phyloP scores from a whole-genome alignment of 1,140 invertebrate species.

The Lysiphlebus fabarum region DNA sequence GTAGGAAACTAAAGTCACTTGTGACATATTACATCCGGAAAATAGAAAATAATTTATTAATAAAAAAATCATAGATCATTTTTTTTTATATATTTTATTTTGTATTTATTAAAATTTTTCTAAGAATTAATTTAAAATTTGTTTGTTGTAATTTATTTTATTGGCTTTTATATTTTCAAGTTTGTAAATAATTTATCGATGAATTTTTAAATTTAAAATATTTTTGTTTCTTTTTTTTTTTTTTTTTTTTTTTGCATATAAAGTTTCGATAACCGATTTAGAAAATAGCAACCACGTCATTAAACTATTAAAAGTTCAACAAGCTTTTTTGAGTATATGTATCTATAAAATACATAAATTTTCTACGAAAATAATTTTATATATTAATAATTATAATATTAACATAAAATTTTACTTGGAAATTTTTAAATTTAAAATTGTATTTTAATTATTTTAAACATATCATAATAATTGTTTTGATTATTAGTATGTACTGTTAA shows the following conservation, averaged over 20 bases:
- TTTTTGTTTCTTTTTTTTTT: background rate
- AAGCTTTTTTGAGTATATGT: conserved; percentile 27
- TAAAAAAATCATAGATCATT: no score
- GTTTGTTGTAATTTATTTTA: background rate
- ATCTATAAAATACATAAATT: conserved; percentile 7
- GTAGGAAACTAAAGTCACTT: conserved; percentile 17
- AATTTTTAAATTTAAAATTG: background rate
- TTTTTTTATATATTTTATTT: no score
- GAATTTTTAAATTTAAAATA: background rate
- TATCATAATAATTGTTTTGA: background rate
- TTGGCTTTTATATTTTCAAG: background rate
- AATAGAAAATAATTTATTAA: background rate
- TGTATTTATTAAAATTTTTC: background rate
- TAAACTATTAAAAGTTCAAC: conserved; percentile 38
- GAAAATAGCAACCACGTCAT: conserved; percentile 21
- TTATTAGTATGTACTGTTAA: conserved; percentile 4
- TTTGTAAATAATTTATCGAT: background rate
- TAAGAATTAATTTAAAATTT: background rate
- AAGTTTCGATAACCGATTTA: conserved; percentile 23
- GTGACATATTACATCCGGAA: conserved; percentile 20
- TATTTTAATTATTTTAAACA: background rate
- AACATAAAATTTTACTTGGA: background rate
- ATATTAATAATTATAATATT: background rate
- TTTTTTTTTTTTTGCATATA: conserved; percentile 1
- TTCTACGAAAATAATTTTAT: background rate